Conservation (phyloP, 2,888 invertebrate species). For the Norana najaformis region DNA sequence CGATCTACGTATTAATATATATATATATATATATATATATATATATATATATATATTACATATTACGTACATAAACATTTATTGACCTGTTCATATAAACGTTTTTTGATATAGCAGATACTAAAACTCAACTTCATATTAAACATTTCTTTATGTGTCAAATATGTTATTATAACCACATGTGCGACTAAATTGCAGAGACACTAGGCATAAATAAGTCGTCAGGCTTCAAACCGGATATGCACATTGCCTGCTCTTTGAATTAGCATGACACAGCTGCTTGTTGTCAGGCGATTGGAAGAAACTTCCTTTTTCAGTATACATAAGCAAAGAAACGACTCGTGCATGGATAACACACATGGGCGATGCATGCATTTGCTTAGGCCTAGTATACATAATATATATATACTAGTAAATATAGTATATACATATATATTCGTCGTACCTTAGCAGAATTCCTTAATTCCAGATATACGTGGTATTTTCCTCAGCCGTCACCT, state of each 20-base stretch:
- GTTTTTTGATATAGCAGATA: not conserved
- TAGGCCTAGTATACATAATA: not conserved
- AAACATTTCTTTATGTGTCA: not conserved
- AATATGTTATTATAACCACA: not conserved
- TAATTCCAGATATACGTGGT: not conserved
- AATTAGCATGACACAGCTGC: not conserved
- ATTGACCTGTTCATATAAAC: not conserved
- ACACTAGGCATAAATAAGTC: not conserved
- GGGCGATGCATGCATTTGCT: not conserved
- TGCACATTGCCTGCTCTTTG: not conserved
- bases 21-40: not conserved
- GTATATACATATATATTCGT: constrained; percentile 28
- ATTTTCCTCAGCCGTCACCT: not conserved
- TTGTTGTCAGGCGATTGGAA: not conserved
- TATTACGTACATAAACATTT: not conserved
- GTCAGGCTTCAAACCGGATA: not conserved
- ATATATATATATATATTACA: not conserved
- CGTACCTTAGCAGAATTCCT: not conserved
- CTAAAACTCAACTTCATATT: not conserved
- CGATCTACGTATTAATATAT: not conserved
- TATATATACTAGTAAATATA: constrained; percentile 26
- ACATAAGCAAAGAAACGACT: not conserved
- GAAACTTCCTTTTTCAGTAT: not conserved
- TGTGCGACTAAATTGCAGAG: not conserved
- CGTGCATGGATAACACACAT: not conserved